Conservation (phyloP, 2,797 vertebrate genomes). For the Acanthurus tractus region DNA sequence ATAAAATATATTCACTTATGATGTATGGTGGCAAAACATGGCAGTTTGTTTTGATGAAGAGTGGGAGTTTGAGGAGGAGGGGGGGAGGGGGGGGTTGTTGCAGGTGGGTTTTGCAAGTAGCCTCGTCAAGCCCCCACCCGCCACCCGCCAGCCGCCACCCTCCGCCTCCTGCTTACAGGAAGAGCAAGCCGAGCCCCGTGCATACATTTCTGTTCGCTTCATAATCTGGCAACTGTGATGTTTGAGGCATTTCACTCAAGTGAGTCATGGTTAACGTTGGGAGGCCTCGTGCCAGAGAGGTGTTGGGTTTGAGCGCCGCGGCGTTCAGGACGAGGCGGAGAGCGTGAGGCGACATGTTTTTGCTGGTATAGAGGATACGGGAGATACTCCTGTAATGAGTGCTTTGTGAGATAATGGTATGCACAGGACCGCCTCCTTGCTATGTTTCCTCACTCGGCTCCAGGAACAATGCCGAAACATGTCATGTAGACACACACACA, state of each 20-base stretch:
- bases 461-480: slow-evolving; percentile 77
- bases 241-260: slow-evolving; percentile 83
- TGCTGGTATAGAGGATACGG: slow-evolving; percentile 78
- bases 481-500: slow-evolving; percentile 55
- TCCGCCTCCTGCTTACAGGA: slow-evolving; percentile 48
- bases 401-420: slow-evolving; percentile 84
- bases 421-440: slow-evolving; percentile 69
- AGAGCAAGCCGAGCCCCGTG: slow-evolving; percentile 51
- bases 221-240: slow-evolving; percentile 73
- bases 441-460: slow-evolving; percentile 66
- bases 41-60: slow-evolving; percentile 44
- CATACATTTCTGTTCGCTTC: slow-evolving; percentile 78
- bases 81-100: not conserved
- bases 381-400: slow-evolving; percentile 84
- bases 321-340: slow-evolving; percentile 60
- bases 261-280: slow-evolving; percentile 82
- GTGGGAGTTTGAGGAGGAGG: slow-evolving; percentile 39
- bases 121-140: not conserved
- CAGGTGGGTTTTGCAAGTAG: slow-evolving; percentile 42
- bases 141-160: not conserved
- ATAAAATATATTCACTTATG: slow-evolving; percentile 43
- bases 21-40: slow-evolving; percentile 59
- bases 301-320: slow-evolving; percentile 67
- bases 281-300: slow-evolving; percentile 67
- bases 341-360: slow-evolving; percentile 85